A percentile compares a stretch with the other conserved stretches of the same genome.
Evolutionary conservation across 1,140 invertebrate species (phyloP).

Genomic region (Cotesia chilonis): DNA sequence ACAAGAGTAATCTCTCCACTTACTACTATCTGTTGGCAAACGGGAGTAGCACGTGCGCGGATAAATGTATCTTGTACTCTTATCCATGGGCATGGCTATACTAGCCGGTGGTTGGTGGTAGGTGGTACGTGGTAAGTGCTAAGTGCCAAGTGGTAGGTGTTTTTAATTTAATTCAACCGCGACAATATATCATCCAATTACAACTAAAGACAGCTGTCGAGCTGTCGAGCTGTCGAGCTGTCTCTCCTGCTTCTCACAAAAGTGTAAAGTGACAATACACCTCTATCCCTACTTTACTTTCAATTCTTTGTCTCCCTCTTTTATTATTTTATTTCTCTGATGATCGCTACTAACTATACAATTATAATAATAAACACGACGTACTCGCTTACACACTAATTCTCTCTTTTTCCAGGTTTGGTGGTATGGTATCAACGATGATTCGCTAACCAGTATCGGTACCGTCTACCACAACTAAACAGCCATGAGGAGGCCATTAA

Average conservation of each 20-base stretch:
- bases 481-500: slow-evolving; percentile 37
- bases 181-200: no score
- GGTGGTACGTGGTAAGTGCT: background rate
- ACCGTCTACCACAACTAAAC: slow-evolving; percentile 1
- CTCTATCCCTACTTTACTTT: slow-evolving; percentile 3
- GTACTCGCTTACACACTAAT: no score
- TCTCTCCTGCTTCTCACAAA: background rate
- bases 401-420: no score
- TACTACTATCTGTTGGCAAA: slow-evolving; percentile 6
- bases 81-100: background rate
- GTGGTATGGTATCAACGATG: background rate
- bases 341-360: no score
- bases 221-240: no score
- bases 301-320: slow-evolving; percentile 15
- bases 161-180: background rate
- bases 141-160: background rate
- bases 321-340: no score
- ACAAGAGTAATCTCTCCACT: no score
- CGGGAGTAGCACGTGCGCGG: slow-evolving; percentile 23
- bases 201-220: no score
- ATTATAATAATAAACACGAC: no score
- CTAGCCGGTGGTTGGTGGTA: background rate
- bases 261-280: background rate
- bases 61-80: background rate
- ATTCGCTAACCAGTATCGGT: slow-evolving; percentile 5